Percentiles rank a stretch among this genome's conserved stretches.
phyloP scores from a whole-genome alignment of 2,113 vertebrate genomes.

The Oxyura jamaicensis region DNA sequence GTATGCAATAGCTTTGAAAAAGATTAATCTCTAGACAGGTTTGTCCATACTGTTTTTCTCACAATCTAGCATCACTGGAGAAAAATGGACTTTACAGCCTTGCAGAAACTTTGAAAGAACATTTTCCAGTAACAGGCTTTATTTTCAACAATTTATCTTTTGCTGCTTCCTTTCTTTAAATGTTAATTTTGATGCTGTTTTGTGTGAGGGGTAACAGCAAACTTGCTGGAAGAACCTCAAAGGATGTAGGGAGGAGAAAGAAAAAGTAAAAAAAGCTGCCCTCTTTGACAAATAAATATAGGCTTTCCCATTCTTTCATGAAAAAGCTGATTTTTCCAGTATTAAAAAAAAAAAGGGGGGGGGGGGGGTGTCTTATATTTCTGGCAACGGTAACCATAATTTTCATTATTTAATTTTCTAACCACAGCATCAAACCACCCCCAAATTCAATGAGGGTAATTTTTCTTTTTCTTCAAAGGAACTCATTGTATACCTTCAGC shows the following conservation, averaged over 20 bases:
- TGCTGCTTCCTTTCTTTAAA: constrained; percentile 61
- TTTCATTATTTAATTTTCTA: constrained; percentile 50
- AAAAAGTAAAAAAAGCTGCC: not conserved
- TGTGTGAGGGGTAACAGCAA: constrained; percentile 61
- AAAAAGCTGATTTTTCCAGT: constrained; percentile 39
- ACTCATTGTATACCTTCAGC: constrained; percentile 43
- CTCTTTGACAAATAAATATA: constrained; percentile 56
- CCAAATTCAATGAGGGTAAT: constrained; percentile 46
- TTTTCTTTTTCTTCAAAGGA: constrained; percentile 50
- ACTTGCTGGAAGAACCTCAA: constrained; percentile 35
- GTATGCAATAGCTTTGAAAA: not conserved
- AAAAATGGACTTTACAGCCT: not conserved
- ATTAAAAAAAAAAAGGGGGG: not conserved
- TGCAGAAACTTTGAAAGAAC: constrained; percentile 41
- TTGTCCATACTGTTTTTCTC: not conserved
- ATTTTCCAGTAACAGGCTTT: constrained; percentile 61
- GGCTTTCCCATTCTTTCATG: constrained; percentile 29
- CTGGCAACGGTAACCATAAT: constrained; percentile 7
- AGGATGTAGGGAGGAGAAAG: not conserved
- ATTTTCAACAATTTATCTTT: constrained; percentile 63
- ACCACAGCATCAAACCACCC: constrained; percentile 13
- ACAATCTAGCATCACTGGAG: not conserved
- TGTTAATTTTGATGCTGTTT: constrained; percentile 54
- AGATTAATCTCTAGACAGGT: constrained; percentile 32
- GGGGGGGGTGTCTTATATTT: not conserved